Evolutionary conservation across 2,113 vertebrate genomes (phyloP).

Genomic region (Hippoglossus stenolepis): DNA sequence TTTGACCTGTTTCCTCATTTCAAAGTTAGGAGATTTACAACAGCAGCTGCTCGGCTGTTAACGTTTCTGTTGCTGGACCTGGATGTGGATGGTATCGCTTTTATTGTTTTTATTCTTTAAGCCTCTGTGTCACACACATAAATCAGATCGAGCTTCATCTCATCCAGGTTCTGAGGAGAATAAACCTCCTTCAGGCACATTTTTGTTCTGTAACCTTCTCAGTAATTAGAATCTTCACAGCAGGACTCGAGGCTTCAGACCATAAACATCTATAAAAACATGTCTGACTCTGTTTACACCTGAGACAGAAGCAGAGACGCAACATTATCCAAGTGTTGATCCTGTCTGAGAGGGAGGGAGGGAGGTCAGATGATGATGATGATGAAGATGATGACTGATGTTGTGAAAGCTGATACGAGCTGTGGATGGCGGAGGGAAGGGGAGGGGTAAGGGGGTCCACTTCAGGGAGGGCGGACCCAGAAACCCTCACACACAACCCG

Average conservation of each 20-base stretch:
- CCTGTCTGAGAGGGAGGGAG: slow-evolving; percentile 30
- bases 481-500: slow-evolving; percentile 15
- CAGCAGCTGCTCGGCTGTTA: too few relatives aligned
- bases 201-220: too few relatives aligned
- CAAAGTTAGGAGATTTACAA: too few relatives aligned
- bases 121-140: too few relatives aligned
- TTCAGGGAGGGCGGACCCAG: slow-evolving; percentile 34
- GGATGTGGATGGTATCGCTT: too few relatives aligned
- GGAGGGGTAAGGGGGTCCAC: background rate
- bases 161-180: too few relatives aligned
- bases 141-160: too few relatives aligned
- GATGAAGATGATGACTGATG: slow-evolving; percentile 39
- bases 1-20: too few relatives aligned
- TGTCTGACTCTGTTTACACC: slow-evolving; percentile 3
- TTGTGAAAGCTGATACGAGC: slow-evolving; percentile 57
- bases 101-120: too few relatives aligned
- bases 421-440: slow-evolving; percentile 25
- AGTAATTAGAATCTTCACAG: too few relatives aligned
- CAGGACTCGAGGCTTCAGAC: too few relatives aligned
- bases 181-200: background rate
- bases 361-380: slow-evolving; percentile 41
- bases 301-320: slow-evolving; percentile 11
- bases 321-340: slow-evolving; percentile 16
- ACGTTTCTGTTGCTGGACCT: too few relatives aligned
- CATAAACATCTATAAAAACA: background rate